Evolutionary conservation across 64 coral and sea anemone species (phyloP).

Genomic region (Platygyra sinensis): DNA sequence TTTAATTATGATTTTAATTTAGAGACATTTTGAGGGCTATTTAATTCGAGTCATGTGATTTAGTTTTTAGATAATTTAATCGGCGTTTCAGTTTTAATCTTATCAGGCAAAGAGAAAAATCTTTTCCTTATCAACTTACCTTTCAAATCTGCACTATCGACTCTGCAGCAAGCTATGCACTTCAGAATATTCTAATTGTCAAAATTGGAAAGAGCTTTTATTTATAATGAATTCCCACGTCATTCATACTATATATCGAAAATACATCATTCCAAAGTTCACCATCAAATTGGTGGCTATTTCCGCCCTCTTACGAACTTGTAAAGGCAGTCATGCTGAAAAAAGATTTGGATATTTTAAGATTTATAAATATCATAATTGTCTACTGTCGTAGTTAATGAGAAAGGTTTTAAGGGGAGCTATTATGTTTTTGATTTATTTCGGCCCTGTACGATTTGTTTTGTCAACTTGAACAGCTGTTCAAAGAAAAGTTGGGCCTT

Average conservation of each 20-base stretch:
- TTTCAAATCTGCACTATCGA: background rate
- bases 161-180: background rate
- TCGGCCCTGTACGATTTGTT: background rate
- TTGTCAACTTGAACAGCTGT: slow-evolving; percentile 39
- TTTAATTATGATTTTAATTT: no score
- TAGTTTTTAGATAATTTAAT: no score
- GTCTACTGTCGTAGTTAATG: background rate
- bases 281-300: background rate
- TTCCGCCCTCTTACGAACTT: background rate
- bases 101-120: background rate
- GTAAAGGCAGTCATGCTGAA: background rate
- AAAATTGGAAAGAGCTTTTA: background rate
- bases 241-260: background rate
- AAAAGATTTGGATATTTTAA: background rate
- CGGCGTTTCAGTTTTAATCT: no score
- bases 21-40: no score
- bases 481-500: background rate
- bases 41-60: no score
- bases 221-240: slow-evolving; percentile 3
- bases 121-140: background rate
- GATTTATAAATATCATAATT: background rate
- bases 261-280: background rate
- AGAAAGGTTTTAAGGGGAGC: background rate
- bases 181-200: background rate
- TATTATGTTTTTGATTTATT: background rate